Conservation (phyloP, 2,113 vertebrate genomes). For the Centrocercus urophasianus region DNA sequence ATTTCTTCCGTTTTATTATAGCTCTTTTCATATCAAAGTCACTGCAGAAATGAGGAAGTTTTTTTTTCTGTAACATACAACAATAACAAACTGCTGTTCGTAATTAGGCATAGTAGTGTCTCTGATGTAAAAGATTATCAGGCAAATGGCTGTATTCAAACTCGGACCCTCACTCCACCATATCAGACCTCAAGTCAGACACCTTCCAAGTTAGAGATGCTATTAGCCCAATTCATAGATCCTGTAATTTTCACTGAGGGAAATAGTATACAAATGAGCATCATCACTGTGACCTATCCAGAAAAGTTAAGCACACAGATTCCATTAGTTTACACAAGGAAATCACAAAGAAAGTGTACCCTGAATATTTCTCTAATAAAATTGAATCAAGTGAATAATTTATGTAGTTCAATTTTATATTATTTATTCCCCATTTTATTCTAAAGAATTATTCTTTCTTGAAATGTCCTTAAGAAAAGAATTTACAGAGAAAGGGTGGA, state of each 20-base stretch:
- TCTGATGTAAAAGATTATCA: constrained; percentile 3
- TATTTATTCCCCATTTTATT: not conserved
- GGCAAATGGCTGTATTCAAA: not conserved
- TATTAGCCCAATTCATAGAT: constrained; percentile 12
- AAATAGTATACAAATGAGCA: constrained; percentile 3
- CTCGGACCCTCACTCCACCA: not conserved
- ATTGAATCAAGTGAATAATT: constrained; percentile 41
- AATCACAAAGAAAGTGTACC: constrained; percentile 19
- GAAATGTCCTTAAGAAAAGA: not conserved
- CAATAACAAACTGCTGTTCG: not conserved
- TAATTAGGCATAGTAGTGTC: not conserved
- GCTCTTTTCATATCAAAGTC: not conserved
- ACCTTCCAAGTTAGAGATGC: not conserved
- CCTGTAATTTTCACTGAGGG: not conserved
- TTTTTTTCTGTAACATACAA: not conserved
- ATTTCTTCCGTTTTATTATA: not conserved
- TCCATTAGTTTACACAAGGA: constrained; percentile 35
- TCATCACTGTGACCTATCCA: constrained; percentile 6
- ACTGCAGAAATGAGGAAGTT: not conserved
- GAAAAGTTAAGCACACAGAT: constrained; percentile 1
- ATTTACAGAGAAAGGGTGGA: not conserved
- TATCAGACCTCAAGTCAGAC: not conserved
- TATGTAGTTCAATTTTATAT: constrained; percentile 14
- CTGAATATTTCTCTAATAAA: not conserved
- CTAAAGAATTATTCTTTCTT: constrained; percentile 28